Evolutionary conservation across 2,888 invertebrate genomes (phyloP), one percentile per base, ranked within the genome.

Genomic region (Aethes cnicana): DNA sequence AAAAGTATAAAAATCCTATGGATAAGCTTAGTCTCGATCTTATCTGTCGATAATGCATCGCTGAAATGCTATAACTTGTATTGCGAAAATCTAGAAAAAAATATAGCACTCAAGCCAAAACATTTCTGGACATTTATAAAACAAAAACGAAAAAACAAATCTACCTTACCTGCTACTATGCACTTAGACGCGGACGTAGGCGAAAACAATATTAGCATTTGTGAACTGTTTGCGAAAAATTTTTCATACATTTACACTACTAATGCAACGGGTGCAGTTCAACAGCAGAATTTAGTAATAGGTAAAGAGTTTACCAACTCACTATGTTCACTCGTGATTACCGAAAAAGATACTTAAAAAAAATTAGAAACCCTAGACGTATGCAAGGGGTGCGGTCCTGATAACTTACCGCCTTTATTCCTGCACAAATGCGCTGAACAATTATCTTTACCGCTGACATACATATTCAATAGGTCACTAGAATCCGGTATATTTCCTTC

Each of bases 331-430:
- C 11, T 36, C 2, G 2, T 3, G 11, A 0, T 36, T 5, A 21
- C n/a, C n/a, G n/a, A n/a, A n/a, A n/a, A n/a, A n/a, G n/a, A n/a
- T n/a, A 14, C 23, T 14, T 17, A 6, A 3, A 49, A 25, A 32
- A 41, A 41, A 17, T 12, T 43, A 6, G 30, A 43, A 21, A 9
- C 14, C 17, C 20, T 54, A 14, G 36, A 54, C 39, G 4, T 23
- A 17, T 9, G 5, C 30, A 54, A 49, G 9, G 35, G 54, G 12
- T 17, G 26, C 7, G 54, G 48, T 7, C 54, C 54, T n/a, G 48
- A 54, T 23, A 25, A 32, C 17, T 35, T 49, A 9, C 49, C 36
- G 7, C 49, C 54, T 16, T 1, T 50, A 5, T 36, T 50, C 4
- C 9, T 50, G 9, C 8, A 9, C 11, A 36, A 5, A 8, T 50